A percentile compares a stretch with the other conserved stretches of the same genome.
Evolutionary conservation across 2,888 invertebrate species (phyloP).

Genomic region (Rutpela maculata): DNA sequence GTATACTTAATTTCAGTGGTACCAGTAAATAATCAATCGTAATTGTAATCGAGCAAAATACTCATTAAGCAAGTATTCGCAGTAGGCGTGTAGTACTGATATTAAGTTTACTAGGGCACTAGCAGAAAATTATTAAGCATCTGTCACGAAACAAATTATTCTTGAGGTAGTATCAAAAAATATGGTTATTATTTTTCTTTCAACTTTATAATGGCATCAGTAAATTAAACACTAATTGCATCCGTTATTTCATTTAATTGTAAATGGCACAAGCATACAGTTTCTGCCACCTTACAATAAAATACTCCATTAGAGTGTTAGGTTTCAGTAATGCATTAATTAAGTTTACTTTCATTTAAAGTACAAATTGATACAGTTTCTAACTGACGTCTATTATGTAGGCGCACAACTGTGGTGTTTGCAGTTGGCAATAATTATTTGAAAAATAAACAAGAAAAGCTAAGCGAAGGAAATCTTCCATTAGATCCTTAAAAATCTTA

Average conservation of each 20-base stretch:
- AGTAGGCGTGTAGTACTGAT: too few species aligned
- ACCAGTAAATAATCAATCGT: too few species aligned
- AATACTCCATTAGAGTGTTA: conserved; percentile 20
- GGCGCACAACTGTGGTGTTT: conserved; percentile 1
- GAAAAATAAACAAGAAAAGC: conserved; percentile 16
- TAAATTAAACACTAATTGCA: conserved; percentile 12
- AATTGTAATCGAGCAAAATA: too few species aligned
- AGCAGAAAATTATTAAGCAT: too few species aligned
- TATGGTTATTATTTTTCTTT: background rate
- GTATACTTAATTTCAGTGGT: too few species aligned
- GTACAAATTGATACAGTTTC: conserved; percentile 29
- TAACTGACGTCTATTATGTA: conserved; percentile 24
- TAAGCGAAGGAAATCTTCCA: conserved; percentile 20
- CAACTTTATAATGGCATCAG: background rate
- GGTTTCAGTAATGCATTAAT: conserved; percentile 17
- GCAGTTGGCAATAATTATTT: conserved; percentile 12
- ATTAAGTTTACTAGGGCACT: too few species aligned
- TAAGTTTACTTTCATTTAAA: conserved; percentile 31
- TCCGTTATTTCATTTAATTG: conserved; percentile 8
- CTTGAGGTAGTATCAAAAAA: too few species aligned
- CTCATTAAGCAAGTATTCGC: too few species aligned
- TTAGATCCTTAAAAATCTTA: conserved; percentile 30
- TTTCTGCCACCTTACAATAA: background rate
- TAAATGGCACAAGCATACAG: background rate
- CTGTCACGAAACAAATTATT: too few species aligned